Evolutionary conservation across 2,113 vertebrate species (phyloP).

Genomic region (Stigmatopora nigra): DNA sequence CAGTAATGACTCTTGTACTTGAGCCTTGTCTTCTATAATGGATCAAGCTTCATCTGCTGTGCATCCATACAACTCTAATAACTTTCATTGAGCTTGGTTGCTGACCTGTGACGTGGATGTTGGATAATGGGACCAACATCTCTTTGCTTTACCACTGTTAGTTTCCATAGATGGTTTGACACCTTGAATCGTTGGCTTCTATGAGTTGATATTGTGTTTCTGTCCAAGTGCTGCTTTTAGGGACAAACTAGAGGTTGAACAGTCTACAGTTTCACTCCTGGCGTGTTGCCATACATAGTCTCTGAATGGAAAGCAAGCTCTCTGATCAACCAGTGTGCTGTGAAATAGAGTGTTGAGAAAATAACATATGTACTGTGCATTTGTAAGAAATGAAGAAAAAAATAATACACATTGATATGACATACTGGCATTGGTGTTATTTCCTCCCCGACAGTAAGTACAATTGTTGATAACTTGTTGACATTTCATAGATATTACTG

Average conservation of each 20-base stretch:
- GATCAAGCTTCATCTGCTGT: neutral
- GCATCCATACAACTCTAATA: neutral
- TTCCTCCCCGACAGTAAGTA: too few species aligned
- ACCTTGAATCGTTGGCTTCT: neutral
- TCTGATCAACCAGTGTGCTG: neutral
- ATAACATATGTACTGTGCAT: neutral
- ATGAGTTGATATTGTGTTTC: neutral
- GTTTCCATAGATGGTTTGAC: neutral
- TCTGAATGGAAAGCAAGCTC: neutral
- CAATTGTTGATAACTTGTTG: too few species aligned
- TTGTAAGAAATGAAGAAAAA: neutral
- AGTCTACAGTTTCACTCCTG: neutral
- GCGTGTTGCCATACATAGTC: neutral
- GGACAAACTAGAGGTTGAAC: neutral
- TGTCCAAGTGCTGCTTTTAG: neutral
- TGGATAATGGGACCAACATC: neutral
- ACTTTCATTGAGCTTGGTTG: neutral
- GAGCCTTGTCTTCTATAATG: neutral
- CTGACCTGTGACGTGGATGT: neutral
- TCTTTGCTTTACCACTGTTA: neutral
- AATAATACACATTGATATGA: neutral
- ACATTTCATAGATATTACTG: too few species aligned
- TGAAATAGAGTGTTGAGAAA: neutral
- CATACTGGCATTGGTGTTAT: too few species aligned
- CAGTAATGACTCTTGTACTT: neutral